Conservation (phyloP, 2,113 vertebrate species). For the Steatornis caripensis region DNA sequence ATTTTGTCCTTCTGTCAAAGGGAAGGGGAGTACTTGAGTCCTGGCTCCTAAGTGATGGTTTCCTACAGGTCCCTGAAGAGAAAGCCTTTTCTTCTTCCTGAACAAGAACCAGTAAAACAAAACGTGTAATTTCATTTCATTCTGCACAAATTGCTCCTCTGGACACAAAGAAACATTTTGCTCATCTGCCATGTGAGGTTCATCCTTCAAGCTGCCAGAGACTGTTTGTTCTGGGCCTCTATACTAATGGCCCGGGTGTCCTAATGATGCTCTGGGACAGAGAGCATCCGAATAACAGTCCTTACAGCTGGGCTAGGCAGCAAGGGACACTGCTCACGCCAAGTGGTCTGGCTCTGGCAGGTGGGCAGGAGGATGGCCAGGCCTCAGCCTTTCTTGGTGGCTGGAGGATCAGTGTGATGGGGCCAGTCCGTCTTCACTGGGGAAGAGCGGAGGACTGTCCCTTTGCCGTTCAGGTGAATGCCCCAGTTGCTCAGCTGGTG, state of each 20-base stretch:
- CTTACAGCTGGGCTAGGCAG: not conserved
- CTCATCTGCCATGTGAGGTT: not conserved
- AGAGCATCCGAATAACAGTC: not conserved
- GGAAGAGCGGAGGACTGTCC: not conserved
- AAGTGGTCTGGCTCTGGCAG: not conserved
- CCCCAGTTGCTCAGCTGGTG: not conserved
- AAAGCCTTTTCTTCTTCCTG: slow-evolving; percentile 3
- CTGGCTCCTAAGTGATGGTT: not conserved
- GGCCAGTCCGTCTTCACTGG: rapidly evolving
- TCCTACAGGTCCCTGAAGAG: not conserved
- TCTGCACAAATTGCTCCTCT: not conserved
- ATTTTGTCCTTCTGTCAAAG: not conserved
- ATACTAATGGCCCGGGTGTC: rapidly evolving
- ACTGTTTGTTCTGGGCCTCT: not conserved
- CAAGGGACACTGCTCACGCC: not conserved
- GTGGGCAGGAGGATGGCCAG: not conserved
- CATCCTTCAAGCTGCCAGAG: not conserved
- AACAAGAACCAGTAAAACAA: not conserved
- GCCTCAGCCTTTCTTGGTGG: not conserved
- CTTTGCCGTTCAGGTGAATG: not conserved
- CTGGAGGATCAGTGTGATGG: not conserved
- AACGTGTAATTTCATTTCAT: not conserved
- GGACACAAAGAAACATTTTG: not conserved
- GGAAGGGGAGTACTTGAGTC: not conserved
- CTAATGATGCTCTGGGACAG: not conserved